These are phyloP conservation scores for Agapetus fuscipes DNA, from an alignment of 2,888 invertebrate genomes.

Conservation along the genomic window DNA sequence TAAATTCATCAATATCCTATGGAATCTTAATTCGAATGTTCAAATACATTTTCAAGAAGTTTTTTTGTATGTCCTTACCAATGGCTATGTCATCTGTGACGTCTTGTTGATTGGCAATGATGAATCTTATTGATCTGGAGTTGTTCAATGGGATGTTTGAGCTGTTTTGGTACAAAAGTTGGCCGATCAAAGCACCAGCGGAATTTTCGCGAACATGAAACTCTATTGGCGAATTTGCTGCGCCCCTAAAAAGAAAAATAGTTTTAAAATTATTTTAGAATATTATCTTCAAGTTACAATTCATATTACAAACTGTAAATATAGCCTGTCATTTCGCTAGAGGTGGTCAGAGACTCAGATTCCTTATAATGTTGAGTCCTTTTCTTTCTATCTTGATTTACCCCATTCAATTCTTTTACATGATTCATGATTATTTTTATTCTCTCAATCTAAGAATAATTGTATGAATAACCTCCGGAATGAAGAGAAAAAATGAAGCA, in stretches of 20 bases:
- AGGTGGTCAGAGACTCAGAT: no score
- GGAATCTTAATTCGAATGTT: background rate
- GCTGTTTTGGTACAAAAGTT: conserved; percentile 51
- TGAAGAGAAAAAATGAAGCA: no score
- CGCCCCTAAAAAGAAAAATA: conserved; percentile 41
- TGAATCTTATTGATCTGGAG: conserved; percentile 52
- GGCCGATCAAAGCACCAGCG: conserved; percentile 63
- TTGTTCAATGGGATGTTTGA: conserved; percentile 29
- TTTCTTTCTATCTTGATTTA: no score
- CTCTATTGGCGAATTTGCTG: conserved; percentile 57
- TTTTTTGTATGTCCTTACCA: conserved; percentile 36
- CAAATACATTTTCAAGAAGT: background rate
- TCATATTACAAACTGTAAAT: no score
- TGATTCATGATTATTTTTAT: no score
- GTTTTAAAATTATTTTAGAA: background rate
- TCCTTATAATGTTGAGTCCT: no score
- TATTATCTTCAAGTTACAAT: no score
- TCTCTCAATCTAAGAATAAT: no score
- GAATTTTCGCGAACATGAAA: conserved; percentile 71
- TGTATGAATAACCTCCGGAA: no score
- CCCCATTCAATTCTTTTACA: no score
- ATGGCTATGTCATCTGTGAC: conserved; percentile 70
- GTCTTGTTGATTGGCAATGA: conserved; percentile 77
- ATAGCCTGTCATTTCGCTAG: no score
- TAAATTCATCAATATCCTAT: conserved; percentile 1